Evolutionary conservation across 2,113 vertebrate genomes (phyloP).

Genomic region (Pedetes capensis): DNA sequence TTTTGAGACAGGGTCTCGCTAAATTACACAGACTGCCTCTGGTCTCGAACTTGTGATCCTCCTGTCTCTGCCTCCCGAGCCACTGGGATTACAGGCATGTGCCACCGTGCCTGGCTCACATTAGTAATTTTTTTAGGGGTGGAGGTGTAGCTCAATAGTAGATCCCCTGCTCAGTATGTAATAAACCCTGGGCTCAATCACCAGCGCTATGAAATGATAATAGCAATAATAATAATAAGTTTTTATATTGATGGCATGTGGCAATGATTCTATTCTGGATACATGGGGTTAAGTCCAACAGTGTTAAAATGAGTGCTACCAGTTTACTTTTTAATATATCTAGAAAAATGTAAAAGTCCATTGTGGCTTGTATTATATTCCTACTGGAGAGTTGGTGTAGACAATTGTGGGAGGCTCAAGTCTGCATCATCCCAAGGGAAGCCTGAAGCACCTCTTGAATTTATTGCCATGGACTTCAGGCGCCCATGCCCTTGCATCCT

Average conservation of each 20-base stretch:
- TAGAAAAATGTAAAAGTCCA: background rate
- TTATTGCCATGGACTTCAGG: background rate
- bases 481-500: background rate
- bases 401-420: background rate
- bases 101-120: too few relatives aligned
- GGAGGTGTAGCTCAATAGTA: too few relatives aligned
- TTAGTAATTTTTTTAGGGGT: too few relatives aligned
- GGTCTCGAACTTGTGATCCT: too few relatives aligned
- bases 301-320: background rate
- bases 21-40: too few relatives aligned
- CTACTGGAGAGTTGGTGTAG: background rate
- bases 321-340: background rate
- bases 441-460: background rate
- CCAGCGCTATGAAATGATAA: too few relatives aligned
- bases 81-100: too few relatives aligned
- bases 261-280: background rate
- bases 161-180: too few relatives aligned
- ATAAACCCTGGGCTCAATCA: too few relatives aligned
- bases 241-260: background rate
- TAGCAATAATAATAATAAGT: too few relatives aligned
- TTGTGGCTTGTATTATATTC: background rate
- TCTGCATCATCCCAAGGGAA: background rate
- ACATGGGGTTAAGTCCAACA: background rate
- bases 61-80: too few relatives aligned
- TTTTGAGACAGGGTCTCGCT: too few relatives aligned